phyloP scores from a whole-genome alignment of 2,888 invertebrate species.

The Pammene fasciana region DNA sequence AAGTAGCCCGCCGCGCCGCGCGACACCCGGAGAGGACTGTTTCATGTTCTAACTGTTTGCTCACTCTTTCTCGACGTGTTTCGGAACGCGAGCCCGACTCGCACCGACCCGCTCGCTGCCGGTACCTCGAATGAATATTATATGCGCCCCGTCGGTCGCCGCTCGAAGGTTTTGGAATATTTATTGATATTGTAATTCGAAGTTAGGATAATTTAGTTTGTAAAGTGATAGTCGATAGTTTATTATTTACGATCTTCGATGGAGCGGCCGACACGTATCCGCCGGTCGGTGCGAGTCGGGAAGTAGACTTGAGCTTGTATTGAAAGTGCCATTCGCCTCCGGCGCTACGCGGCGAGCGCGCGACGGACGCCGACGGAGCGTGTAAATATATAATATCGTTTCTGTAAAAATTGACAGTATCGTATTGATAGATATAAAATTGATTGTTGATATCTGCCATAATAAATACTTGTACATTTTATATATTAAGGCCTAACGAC shows the following conservation, averaged over 20 bases:
- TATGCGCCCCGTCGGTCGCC: conserved; percentile 53
- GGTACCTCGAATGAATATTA: conserved; percentile 54
- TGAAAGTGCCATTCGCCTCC: conserved; percentile 67
- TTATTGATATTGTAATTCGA: conserved; percentile 65
- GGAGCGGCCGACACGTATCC: conserved; percentile 43
- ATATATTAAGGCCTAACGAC: conserved; percentile 81
- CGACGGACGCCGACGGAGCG: conserved; percentile 62
- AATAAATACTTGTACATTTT: conserved; percentile 80
- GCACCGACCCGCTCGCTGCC: conserved; percentile 48
- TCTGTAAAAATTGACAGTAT: conserved; percentile 58
- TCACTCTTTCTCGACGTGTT: conserved; percentile 50
- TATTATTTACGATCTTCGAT: conserved; percentile 53
- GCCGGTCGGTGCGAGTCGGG: conserved; percentile 47
- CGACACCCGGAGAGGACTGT: conserved; percentile 12
- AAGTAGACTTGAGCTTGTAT: conserved; percentile 49
- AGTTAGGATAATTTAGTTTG: conserved; percentile 50
- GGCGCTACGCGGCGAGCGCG: conserved; percentile 51
- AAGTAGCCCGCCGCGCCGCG: conserved; percentile 55
- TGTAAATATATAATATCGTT: conserved; percentile 54
- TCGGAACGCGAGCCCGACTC: conserved; percentile 44
- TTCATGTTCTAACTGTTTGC: conserved; percentile 48
- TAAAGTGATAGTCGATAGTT: conserved; percentile 48
- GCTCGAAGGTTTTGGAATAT: conserved; percentile 56
- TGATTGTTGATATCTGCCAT: conserved; percentile 83
- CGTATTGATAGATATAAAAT: conserved; percentile 70